Conservation (phyloP, 1,140 invertebrate species). For the Drosophila burlai region DNA sequence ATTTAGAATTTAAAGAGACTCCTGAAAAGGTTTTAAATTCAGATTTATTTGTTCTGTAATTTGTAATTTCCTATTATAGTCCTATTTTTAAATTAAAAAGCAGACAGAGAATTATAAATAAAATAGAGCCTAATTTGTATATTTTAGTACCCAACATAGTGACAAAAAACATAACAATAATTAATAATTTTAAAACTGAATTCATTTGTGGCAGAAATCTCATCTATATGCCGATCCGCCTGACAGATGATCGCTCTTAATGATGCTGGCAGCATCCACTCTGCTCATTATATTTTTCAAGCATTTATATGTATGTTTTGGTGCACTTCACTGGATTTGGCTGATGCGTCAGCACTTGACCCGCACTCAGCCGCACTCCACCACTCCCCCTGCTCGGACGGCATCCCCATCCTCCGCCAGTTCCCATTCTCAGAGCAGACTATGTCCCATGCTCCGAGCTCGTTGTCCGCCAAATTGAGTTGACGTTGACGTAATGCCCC, state of each 20-base stretch:
- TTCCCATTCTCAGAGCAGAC: slow-evolving; percentile 42
- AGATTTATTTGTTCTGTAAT: too few relatives aligned
- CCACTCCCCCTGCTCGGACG: slow-evolving; percentile 4
- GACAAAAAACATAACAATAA: background rate
- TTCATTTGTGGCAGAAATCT: slow-evolving; percentile 58
- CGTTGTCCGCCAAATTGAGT: slow-evolving; percentile 78
- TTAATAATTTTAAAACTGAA: slow-evolving; percentile 25
- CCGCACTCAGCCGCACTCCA: slow-evolving; percentile 43
- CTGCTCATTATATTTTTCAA: slow-evolving; percentile 76
- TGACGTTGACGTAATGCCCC: slow-evolving; percentile 80
- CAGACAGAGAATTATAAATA: background rate
- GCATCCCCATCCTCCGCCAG: slow-evolving; percentile 10
- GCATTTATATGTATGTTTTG: slow-evolving; percentile 72
- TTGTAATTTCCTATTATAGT: too few relatives aligned
- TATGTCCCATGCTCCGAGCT: slow-evolving; percentile 66
- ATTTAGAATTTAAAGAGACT: too few relatives aligned
- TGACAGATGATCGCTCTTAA: slow-evolving; percentile 78
- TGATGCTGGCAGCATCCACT: slow-evolving; percentile 63
- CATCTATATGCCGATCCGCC: slow-evolving; percentile 32
- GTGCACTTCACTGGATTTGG: slow-evolving; percentile 79
- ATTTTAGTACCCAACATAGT: background rate
- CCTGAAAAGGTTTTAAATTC: too few relatives aligned
- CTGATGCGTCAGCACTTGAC: slow-evolving; percentile 82
- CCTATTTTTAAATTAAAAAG: too few relatives aligned
- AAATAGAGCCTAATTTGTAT: too few relatives aligned